These are phyloP conservation scores for Oryzias melastigma DNA, from an alignment of 2,113 vertebrate species.

Conservation along the genomic window DNA sequence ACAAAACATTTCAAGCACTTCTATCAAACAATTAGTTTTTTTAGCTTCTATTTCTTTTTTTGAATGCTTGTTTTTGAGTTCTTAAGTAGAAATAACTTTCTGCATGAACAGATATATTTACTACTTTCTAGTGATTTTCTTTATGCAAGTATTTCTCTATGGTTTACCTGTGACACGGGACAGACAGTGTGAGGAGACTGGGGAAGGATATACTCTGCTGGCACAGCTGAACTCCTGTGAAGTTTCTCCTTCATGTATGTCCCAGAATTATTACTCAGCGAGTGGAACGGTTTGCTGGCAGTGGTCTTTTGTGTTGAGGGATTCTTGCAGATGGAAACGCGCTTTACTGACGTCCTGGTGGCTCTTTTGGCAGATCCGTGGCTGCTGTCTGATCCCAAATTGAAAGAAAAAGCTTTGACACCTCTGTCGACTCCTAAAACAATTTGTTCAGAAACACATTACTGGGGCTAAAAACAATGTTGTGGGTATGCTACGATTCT, in stretches of 20 bases:
- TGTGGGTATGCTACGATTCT: neutral
- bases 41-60: too few species aligned
- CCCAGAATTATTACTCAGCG: conserved; percentile 17
- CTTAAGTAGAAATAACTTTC: too few species aligned
- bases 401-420: conserved; percentile 58
- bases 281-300: conserved; percentile 32
- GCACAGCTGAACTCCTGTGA: conserved; percentile 9
- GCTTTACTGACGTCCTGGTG: conserved; percentile 51
- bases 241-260: conserved; percentile 18
- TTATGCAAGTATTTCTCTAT: too few species aligned
- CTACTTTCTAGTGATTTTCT: too few species aligned
- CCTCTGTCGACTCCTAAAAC: conserved; percentile 68
- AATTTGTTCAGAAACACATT: conserved; percentile 8
- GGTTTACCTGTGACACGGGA: conserved; percentile 50
- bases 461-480: neutral
- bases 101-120: too few species aligned
- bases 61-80: too few species aligned
- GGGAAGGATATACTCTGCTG: conserved; percentile 14
- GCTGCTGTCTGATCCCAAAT: conserved; percentile 36
- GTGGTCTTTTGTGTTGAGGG: conserved; percentile 44
- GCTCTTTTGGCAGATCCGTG: conserved; percentile 55
- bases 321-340: conserved; percentile 28
- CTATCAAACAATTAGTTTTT: too few species aligned
- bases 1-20: too few species aligned
- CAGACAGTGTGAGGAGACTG: conserved; percentile 5